Conservation (phyloP, 2,113 vertebrate species). For the Anoura caudifer region DNA sequence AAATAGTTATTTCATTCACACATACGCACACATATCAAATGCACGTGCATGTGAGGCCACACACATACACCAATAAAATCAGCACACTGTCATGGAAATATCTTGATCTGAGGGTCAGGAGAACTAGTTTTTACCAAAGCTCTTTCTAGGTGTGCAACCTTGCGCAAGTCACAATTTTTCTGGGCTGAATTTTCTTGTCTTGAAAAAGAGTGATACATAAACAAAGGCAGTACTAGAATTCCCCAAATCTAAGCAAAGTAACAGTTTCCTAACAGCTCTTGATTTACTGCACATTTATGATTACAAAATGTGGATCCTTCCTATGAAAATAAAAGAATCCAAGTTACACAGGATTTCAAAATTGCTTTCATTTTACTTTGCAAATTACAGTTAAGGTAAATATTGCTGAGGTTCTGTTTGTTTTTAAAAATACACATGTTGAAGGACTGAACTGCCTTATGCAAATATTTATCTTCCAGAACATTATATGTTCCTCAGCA, state of each 20-base stretch:
- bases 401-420: constrained; percentile 28
- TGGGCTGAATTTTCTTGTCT: background rate
- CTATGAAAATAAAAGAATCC: constrained; percentile 37
- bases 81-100: background rate
- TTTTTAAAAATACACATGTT: constrained; percentile 55
- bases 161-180: background rate
- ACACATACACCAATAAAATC: background rate
- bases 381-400: constrained; percentile 52
- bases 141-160: background rate
- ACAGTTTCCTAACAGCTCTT: background rate
- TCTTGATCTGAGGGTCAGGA: background rate
- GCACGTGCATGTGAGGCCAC: background rate
- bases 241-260: background rate
- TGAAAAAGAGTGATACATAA: background rate
- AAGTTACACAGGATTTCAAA: constrained; percentile 21
- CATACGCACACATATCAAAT: background rate
- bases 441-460: constrained; percentile 67
- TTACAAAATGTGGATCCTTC: background rate
- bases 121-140: background rate
- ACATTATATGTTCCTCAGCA: constrained; percentile 19
- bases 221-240: background rate
- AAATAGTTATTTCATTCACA: background rate
- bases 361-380: constrained; percentile 23
- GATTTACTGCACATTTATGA: background rate
- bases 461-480: constrained; percentile 64